phyloP scores from a whole-genome alignment of 2,113 vertebrate species.

The Brienomyrus brachyistius region DNA sequence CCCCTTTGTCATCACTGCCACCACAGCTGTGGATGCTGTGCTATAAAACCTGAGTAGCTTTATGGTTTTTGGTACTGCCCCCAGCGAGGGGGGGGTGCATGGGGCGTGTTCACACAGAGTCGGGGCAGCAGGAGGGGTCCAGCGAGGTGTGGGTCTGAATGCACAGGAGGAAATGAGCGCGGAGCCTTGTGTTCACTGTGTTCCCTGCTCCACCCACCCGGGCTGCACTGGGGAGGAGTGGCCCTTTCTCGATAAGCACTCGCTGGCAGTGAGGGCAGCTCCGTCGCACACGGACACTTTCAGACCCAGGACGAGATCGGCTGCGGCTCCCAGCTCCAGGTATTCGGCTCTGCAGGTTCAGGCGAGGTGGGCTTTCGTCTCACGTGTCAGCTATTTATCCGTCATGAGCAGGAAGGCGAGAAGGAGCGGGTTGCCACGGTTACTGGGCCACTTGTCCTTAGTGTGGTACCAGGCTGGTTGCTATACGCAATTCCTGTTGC shows the following conservation, averaged over 20 bases:
- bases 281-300: neutral
- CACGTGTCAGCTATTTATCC: neutral
- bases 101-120: constrained; percentile 15
- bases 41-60: neutral
- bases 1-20: neutral
- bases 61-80: neutral
- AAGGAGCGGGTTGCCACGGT: neutral
- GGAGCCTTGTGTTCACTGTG: constrained; percentile 18
- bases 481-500: neutral
- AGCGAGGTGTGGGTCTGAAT: constrained; percentile 24
- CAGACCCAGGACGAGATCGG: neutral
- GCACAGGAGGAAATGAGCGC: neutral
- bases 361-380: neutral
- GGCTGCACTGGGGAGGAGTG: neutral
- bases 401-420: neutral
- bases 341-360: neutral
- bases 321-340: neutral
- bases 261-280: neutral
- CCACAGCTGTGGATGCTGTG: neutral
- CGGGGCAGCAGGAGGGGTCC: constrained; percentile 7
- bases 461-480: neutral
- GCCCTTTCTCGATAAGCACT: neutral
- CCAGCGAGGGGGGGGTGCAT: neutral
- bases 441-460: neutral
- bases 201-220: constrained; percentile 24